Base-by-base conservation (phyloP, 2,797 vertebrate species). In the Sebastes nivosus region DNA sequence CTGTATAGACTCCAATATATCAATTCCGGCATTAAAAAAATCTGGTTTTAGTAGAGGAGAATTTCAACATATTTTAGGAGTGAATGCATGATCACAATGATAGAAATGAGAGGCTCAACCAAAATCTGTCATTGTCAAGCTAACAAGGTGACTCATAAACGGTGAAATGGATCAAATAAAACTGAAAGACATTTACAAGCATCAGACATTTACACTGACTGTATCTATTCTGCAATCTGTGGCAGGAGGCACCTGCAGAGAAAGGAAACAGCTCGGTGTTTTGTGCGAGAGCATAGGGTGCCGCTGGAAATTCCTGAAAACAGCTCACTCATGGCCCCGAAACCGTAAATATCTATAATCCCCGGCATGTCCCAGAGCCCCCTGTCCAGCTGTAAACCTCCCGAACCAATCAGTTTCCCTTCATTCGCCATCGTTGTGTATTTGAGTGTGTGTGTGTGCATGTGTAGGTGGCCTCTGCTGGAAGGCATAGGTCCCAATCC, bases 401-500 rank as follows among this genome's bases (percentile, higher is more conserved):
- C 10, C 5, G 6, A 75, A 74, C 81, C 68, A 67, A 73, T 75
- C 75, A 30, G 22, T 55, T 60, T 61, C 10, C 25, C 32, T 55
- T 42, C 18, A 16, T 72, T 67, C 25, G 1, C 29, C 38, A 22
- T 42, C 32, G 3, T 2, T 46, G 54, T 59, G 63, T 20, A 2
- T 66, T 4, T 27, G 16, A 20, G 54, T 30, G 12, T 46, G 42
- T 27, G 27, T 78, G 54, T 55, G 67, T 67, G 72, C 55, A 5
- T 71, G 24, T 79, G 52, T 27, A 13, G 54, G 70, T 75, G 73
- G 73, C 3, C 57, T 63, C 55, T 29, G 72, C 16, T 46, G n/a
- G 34, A 75, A 85, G 77, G 64, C 58, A 27, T 52, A 67, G 65
- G 72, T 84, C 85, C 85, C 67, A 55, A 38, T 82, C 42, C 46